Evolutionary conservation across 2,797 vertebrate species (phyloP).

Genomic region (Vipera latastei): DNA sequence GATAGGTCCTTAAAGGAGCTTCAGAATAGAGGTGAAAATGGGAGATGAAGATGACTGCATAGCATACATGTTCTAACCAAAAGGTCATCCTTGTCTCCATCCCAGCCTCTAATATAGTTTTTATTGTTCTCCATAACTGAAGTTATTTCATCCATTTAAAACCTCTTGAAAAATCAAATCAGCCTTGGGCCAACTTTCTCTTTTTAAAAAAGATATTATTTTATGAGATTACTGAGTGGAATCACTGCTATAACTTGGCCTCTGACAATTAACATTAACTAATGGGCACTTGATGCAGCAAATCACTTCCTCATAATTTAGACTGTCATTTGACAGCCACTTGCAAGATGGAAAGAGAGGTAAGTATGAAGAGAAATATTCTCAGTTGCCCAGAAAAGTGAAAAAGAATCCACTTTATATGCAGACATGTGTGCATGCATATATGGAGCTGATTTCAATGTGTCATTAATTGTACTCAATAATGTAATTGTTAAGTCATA

Average conservation of each 20-base stretch:
- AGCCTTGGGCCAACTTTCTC: not conserved
- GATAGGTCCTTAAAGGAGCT: conserved; percentile 55
- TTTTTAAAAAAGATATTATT: not conserved
- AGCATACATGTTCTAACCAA: conserved; percentile 2
- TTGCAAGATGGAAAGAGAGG: too few species aligned
- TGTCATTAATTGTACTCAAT: not conserved
- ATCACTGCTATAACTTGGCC: not conserved
- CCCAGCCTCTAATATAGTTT: not conserved
- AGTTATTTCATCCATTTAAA: not conserved
- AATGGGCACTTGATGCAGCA: not conserved
- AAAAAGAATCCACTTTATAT: not conserved
- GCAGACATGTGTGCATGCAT: not conserved
- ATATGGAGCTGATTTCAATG: not conserved
- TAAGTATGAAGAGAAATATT: not conserved
- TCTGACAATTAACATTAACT: not conserved
- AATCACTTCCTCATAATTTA: not conserved
- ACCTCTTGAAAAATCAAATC: not conserved
- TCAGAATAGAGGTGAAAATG: conserved; percentile 34
- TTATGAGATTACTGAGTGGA: not conserved
- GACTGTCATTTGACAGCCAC: not conserved
- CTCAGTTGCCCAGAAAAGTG: not conserved
- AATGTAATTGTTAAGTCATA: not conserved
- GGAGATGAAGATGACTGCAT: conserved; percentile 22
- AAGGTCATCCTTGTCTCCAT: conserved; percentile 13
- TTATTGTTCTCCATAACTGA: not conserved